Evolutionary conservation across 2,797 vertebrate species (phyloP), one percentile per base, ranked within the genome.

Genomic region (Sarcophilus harrisii): DNA sequence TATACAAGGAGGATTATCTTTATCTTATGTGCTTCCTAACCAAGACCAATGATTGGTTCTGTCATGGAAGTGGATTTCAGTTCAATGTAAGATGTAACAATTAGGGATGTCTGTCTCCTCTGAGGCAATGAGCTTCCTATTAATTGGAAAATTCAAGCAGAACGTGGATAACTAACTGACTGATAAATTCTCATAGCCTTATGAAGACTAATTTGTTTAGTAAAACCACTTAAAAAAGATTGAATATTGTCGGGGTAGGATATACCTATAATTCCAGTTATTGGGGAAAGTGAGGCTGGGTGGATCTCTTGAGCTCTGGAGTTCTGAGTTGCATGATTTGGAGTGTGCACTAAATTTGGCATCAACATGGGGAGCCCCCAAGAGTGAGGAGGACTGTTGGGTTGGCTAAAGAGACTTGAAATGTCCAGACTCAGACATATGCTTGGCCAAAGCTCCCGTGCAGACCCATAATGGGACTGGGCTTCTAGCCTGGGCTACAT

Each of bases 101-200:
- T 60, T 90, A 66, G 57, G 94, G 27, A 11, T 92, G 1, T 30
- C 1, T 90, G 58, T 93, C n/a, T 5, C 5, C 62, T 21, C 52
- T 29, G 58, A 95, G 94, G 30, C 14, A 32, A 27, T 73, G 29
- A 96, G 73, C 38, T 73, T 57, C 90, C 66, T 27, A 29, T 91
- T 91, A 90, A 24, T 62, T 24, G 93, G 55, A 94, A 58, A 62
- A 54, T 94, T 81, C 32, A n/a, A 60, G n/a, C 62, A 93, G 62
- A 95, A 49, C 54, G 58, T n/a, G 29, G 30, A 58, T 2, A 92
- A 90, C 16, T 27, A 52, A 24, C 32, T 91, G 90, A 55, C 54
- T 55, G 66, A 54, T 0, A 96, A 93, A 94, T 95, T 14, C 58
- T 58, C 90, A 4, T 91, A 54, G 49, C 52, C 11, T 57, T 94